Conservation (phyloP, 2,113 vertebrate genomes). For the Vulpes lagopus region DNA sequence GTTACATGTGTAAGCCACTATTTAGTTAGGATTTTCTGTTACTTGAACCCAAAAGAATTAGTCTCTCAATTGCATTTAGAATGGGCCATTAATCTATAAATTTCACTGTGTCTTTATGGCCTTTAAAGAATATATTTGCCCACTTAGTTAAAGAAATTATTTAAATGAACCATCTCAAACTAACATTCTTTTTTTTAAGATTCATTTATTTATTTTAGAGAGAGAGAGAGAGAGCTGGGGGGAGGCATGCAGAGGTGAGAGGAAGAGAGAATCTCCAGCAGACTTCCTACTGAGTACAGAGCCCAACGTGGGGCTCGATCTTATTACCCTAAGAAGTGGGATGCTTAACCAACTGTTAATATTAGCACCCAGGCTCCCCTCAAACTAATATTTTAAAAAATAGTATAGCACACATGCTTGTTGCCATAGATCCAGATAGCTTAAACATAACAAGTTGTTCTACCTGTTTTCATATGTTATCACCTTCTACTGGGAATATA, state of each 20-base stretch:
- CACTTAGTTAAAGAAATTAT: neutral
- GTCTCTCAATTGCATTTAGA: neutral
- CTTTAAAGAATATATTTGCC: conserved; percentile 29
- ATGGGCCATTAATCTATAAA: neutral
- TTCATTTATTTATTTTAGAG: neutral
- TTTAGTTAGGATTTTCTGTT: conserved; percentile 21
- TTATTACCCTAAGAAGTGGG: neutral
- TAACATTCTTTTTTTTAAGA: conserved; percentile 13
- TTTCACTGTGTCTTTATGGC: neutral
- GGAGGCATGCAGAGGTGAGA: neutral
- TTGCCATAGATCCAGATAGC: neutral
- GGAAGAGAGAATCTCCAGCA: neutral
- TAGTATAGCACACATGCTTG: conserved; percentile 30
- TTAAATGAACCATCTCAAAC: conserved; percentile 31
- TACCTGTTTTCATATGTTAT: conserved; percentile 36
- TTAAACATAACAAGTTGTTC: neutral
- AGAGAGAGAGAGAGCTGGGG: neutral
- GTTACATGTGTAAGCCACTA: neutral
- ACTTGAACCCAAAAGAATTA: neutral
- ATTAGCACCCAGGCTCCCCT: neutral
- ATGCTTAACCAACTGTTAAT: neutral
- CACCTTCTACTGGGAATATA: neutral
- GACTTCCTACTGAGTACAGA: neutral
- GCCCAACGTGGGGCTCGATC: neutral
- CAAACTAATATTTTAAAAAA: conserved; percentile 43